phyloP scores from a whole-genome alignment of 2,113 vertebrate genomes.

The Ptilonorhynchus violaceus region DNA sequence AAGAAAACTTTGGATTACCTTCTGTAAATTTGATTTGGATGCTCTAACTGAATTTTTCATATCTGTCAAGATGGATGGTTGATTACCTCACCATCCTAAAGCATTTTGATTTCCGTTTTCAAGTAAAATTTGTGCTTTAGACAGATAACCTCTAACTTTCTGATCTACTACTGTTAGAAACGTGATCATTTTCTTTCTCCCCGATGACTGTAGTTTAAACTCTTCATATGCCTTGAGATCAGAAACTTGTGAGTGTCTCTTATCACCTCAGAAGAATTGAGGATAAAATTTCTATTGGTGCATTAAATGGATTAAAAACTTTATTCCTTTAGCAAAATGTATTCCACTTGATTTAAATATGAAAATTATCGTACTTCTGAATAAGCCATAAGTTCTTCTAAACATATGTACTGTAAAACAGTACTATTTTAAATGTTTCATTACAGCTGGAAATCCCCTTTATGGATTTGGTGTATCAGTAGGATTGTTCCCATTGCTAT shows the following conservation, averaged over 20 bases:
- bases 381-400: not conserved
- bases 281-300: not conserved
- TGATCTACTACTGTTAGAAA: not conserved
- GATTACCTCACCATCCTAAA: not conserved
- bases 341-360: not conserved
- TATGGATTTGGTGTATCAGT: not conserved
- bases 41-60: not conserved
- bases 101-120: not conserved
- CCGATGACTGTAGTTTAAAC: not conserved
- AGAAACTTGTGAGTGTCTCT: not conserved
- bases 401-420: not conserved
- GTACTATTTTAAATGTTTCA: not conserved
- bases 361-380: not conserved
- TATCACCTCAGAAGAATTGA: not conserved
- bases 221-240: not conserved
- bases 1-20: not conserved
- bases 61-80: not conserved
- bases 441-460: not conserved
- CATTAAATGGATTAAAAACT: not conserved
- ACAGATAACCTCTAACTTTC: not conserved
- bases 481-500: not conserved
- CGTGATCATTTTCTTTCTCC: not conserved
- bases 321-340: not conserved
- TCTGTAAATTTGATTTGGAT: not conserved
- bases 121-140: not conserved